Conservation (phyloP, 2,888 invertebrate species). For the Notocelia uddmanniana region DNA sequence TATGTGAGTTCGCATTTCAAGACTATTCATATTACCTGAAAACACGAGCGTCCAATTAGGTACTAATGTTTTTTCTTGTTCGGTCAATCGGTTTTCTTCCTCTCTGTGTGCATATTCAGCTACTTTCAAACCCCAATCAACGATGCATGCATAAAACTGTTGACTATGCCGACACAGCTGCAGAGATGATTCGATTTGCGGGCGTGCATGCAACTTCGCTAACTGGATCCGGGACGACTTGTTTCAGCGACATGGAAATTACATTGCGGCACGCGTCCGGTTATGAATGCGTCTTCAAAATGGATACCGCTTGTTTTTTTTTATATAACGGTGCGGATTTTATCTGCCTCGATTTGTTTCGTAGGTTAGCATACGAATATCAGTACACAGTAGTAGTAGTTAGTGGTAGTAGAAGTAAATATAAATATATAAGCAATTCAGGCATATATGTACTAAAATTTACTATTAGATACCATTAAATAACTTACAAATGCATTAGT, state of each 20-base stretch:
- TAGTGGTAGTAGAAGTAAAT: too few relatives aligned
- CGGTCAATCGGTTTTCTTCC: neutral
- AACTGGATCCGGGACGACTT: slow-evolving; percentile 15
- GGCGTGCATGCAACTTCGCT: slow-evolving; percentile 12
- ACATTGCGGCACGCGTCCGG: slow-evolving; percentile 13
- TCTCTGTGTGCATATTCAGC: neutral
- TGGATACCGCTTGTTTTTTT: neutral
- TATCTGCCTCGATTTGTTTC: neutral
- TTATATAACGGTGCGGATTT: neutral
- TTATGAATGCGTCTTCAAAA: slow-evolving; percentile 3
- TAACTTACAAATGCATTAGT: too few relatives aligned
- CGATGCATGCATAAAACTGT: slow-evolving; percentile 30
- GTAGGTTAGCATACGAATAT: neutral
- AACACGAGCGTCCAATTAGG: neutral
- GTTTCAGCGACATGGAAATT: slow-evolving; percentile 30
- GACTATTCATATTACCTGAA: too few relatives aligned
- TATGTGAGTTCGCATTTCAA: too few relatives aligned
- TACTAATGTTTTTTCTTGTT: neutral
- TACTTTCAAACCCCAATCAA: slow-evolving; percentile 8
- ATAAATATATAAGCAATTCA: too few relatives aligned
- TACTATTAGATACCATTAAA: too few relatives aligned
- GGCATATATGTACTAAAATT: too few relatives aligned
- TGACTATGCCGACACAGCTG: slow-evolving; percentile 26
- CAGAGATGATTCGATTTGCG: slow-evolving; percentile 26
- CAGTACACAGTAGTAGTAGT: too few relatives aligned